Percentiles rank a stretch among this genome's conserved stretches.
Conservation (phyloP, 2,888 invertebrate species). For the Limnephilus rhombicus region DNA sequence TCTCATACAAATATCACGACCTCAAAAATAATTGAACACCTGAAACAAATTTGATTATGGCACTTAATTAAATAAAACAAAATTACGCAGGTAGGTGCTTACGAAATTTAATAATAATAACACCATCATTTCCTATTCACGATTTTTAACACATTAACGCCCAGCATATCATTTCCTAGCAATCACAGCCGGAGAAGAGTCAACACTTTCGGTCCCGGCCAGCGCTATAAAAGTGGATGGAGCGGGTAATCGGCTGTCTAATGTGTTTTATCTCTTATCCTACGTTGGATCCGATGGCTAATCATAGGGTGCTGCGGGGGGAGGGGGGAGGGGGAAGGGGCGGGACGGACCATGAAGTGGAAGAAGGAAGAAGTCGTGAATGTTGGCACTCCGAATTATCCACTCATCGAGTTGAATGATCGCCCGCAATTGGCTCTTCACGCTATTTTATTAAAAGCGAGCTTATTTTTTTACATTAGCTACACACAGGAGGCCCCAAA, state of each 20-base stretch:
- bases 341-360: slow-evolving; percentile 19
- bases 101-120: neutral
- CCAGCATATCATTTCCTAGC: slow-evolving; percentile 33
- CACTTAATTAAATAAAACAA: slow-evolving; percentile 14
- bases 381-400: slow-evolving; percentile 50
- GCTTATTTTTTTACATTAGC: too few relatives aligned
- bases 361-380: slow-evolving; percentile 44
- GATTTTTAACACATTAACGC: slow-evolving; percentile 36
- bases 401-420: slow-evolving; percentile 44
- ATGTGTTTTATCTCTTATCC: slow-evolving; percentile 51
- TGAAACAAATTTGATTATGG: neutral
- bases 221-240: slow-evolving; percentile 14
- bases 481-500: too few relatives aligned
- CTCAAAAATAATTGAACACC: neutral
- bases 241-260: slow-evolving; percentile 42
- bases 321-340: neutral
- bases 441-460: neutral
- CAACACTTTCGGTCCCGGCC: neutral
- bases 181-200: slow-evolving; percentile 38
- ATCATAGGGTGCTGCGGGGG: slow-evolving; percentile 46
- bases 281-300: slow-evolving; percentile 51
- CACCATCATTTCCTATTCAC: slow-evolving; percentile 23
- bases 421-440: slow-evolving; percentile 15
- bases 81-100: neutral
- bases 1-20: neutral